Conservation (phyloP, 2,113 vertebrate species). For the Nibea coibor region DNA sequence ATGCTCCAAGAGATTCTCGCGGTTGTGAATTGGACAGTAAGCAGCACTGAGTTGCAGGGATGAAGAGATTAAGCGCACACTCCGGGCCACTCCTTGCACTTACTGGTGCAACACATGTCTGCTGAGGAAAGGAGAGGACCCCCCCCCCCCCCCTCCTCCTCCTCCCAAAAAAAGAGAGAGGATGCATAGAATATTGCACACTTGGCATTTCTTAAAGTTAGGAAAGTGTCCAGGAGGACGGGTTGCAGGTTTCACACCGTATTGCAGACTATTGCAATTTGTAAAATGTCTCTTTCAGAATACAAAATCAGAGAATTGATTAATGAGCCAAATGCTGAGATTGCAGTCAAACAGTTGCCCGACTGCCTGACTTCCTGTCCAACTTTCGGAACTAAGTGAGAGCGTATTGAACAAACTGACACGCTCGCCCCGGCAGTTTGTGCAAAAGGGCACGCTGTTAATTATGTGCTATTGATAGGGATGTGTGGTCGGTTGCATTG, state of each 20-base stretch:
- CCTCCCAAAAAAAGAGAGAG: neutral
- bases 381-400: constrained; percentile 70
- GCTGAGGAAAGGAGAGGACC: constrained; percentile 16
- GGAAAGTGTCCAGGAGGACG: constrained; percentile 15
- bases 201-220: constrained; percentile 34
- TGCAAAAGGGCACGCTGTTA: constrained; percentile 50
- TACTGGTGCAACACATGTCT: constrained; percentile 60
- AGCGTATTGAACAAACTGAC: constrained; percentile 68
- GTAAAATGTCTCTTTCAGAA: constrained; percentile 31
- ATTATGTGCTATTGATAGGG: constrained; percentile 66
- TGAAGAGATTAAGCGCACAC: constrained; percentile 76
- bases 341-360: constrained; percentile 56
- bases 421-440: constrained; percentile 39
- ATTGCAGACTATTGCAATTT: constrained; percentile 1
- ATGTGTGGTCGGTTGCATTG: constrained; percentile 44
- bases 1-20: constrained; percentile 47
- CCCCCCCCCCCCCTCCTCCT: no score
- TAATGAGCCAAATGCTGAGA: constrained; percentile 62
- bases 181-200: constrained; percentile 21
- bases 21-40: constrained; percentile 65
- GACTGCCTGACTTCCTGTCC: constrained; percentile 64
- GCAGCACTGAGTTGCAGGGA: constrained; percentile 63
- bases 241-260: neutral
- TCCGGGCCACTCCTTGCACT: constrained; percentile 59
- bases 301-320: constrained; percentile 55